Conservation (phyloP, 2,113 vertebrate genomes). For the Hippopotamus amphibius region DNA sequence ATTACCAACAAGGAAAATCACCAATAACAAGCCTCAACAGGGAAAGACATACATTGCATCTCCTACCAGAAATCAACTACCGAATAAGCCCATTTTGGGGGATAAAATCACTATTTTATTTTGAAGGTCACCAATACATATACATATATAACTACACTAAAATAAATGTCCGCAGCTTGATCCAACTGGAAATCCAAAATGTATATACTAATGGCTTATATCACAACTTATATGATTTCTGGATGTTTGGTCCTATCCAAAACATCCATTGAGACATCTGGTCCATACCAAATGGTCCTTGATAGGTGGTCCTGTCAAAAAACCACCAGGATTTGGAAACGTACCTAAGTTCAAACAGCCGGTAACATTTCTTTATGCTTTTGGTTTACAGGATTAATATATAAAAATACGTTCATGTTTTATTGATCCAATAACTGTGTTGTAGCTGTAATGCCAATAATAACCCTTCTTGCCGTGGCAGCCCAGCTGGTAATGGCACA, state of each 20-base stretch:
- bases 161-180: too few species aligned
- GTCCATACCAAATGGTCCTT: neutral
- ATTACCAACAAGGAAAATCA: neutral
- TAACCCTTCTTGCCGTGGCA: neutral
- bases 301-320: neutral
- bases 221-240: neutral
- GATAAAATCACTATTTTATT: neutral
- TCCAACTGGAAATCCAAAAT: neutral
- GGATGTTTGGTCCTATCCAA: neutral
- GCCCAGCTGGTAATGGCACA: neutral
- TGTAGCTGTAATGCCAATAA: neutral
- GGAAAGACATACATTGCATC: rapidly evolving
- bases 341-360: neutral
- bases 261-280: neutral
- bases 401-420: neutral
- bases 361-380: neutral
- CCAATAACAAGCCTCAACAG: neutral
- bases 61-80: neutral
- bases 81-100: neutral
- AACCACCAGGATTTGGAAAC: neutral
- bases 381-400: neutral
- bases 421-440: neutral
- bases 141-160: neutral
- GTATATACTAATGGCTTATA: neutral
- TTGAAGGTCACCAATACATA: neutral